These are phyloP conservation scores for Pristionchus fissidentatus DNA, from an alignment of 2,888 invertebrate species.

Conservation along the genomic window DNA sequence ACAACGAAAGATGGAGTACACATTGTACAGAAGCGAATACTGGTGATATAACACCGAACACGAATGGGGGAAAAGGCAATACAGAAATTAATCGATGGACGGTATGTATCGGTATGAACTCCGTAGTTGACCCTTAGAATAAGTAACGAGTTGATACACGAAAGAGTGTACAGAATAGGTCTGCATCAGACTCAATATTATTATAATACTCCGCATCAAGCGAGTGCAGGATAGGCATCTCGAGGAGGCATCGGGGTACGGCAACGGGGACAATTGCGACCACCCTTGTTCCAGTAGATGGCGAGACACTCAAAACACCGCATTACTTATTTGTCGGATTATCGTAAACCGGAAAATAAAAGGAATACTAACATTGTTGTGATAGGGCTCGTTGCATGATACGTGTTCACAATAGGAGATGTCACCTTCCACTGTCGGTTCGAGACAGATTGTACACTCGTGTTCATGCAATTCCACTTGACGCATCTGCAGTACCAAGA, in stretches of 20 bases:
- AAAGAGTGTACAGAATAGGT: too few species aligned
- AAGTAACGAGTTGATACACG: too few species aligned
- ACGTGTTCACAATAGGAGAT: slow-evolving; percentile 16
- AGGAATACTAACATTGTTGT: background rate
- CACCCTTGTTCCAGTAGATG: background rate
- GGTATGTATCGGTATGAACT: too few species aligned
- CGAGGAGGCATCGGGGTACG: slow-evolving; percentile 4
- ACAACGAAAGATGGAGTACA: too few species aligned
- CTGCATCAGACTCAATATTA: background rate
- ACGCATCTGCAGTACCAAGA: background rate
- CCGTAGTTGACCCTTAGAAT: too few species aligned
- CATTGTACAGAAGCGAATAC: too few species aligned
- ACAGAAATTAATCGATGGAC: too few species aligned
- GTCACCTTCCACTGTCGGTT: background rate
- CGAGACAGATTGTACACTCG: slow-evolving; percentile 32
- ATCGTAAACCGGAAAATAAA: background rate
- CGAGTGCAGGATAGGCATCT: slow-evolving; percentile 3
- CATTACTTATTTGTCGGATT: background rate
- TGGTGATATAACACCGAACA: too few species aligned
- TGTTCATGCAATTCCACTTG: background rate
- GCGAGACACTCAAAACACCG: background rate
- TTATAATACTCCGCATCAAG: background rate
- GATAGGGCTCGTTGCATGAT: slow-evolving; percentile 39
- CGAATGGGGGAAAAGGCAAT: too few species aligned
- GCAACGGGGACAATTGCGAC: background rate